Conservation (phyloP, 2,797 vertebrate species). For the Rhyacichthys aspro region DNA sequence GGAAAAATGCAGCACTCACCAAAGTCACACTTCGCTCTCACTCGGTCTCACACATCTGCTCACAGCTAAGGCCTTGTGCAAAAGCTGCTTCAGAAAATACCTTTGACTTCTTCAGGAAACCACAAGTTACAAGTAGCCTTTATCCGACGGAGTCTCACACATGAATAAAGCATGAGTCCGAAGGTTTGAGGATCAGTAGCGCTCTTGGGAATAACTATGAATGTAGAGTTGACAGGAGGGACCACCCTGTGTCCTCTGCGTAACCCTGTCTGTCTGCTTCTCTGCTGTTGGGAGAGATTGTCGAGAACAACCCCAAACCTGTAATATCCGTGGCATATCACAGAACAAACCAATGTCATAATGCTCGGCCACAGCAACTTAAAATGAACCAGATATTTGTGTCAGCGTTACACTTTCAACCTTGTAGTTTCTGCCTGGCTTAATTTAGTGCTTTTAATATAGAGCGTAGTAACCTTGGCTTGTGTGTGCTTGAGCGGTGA, state of each 20-base stretch:
- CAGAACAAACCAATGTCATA: neutral
- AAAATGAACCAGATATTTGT: neutral
- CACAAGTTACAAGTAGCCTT: slow-evolving; percentile 30
- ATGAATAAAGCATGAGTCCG: slow-evolving; percentile 49
- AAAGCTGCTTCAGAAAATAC: slow-evolving; percentile 23
- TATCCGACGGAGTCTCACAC: slow-evolving; percentile 29
- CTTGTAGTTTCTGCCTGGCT: slow-evolving; percentile 6
- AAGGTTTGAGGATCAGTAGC: slow-evolving; percentile 5
- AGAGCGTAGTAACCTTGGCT: neutral
- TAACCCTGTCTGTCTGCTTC: neutral
- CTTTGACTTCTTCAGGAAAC: slow-evolving; percentile 35
- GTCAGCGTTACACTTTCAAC: slow-evolving; percentile 2
- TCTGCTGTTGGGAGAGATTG: neutral
- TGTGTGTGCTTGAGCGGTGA: slow-evolving; percentile 15
- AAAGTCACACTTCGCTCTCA: slow-evolving; percentile 1
- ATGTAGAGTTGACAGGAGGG: slow-evolving; percentile 17
- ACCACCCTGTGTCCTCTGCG: slow-evolving; percentile 10
- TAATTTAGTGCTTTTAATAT: slow-evolving; percentile 16
- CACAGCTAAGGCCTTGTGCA: slow-evolving; percentile 20
- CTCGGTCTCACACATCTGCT: slow-evolving; percentile 7
- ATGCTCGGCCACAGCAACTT: neutral
- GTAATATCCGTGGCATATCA: neutral
- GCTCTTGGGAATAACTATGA: slow-evolving; percentile 27
- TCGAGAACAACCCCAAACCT: neutral
- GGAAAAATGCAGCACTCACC: slow-evolving; percentile 9